A percentile compares a stretch with the other conserved stretches of the same genome.
These are phyloP conservation scores for Heterochromis multidens DNA, from an alignment of 2,113 vertebrate genomes.

Conservation along the genomic window DNA sequence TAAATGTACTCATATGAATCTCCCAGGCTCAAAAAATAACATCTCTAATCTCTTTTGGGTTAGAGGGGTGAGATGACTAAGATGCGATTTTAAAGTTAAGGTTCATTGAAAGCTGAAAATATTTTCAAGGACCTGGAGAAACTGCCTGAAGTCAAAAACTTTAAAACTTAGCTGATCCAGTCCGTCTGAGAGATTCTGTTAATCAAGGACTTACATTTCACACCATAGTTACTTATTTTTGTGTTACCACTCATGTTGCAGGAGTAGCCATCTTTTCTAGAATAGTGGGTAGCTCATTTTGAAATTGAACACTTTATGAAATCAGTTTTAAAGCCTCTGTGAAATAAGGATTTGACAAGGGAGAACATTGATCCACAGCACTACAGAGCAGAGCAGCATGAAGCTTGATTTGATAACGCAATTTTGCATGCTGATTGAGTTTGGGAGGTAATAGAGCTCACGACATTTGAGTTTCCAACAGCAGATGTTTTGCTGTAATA, in stretches of 20 bases:
- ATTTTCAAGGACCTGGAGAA: neutral
- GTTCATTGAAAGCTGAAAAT: neutral
- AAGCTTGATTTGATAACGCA: slow-evolving; percentile 63
- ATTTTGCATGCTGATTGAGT: slow-evolving; percentile 67
- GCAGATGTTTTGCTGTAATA: slow-evolving; percentile 67
- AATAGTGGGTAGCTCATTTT: slow-evolving; percentile 39
- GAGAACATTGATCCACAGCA: slow-evolving; percentile 30
- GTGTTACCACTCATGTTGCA: neutral
- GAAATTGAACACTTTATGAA: slow-evolving; percentile 51
- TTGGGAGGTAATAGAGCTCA: slow-evolving; percentile 57
- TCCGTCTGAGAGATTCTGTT: neutral
- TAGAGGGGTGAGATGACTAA: neutral
- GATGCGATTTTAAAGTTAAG: neutral
- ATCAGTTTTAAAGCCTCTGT: slow-evolving; percentile 46
- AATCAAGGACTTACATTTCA: slow-evolving; percentile 5
- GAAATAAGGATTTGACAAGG: slow-evolving; percentile 50
- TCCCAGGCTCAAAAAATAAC: neutral
- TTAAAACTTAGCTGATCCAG: neutral
- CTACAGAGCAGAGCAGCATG: slow-evolving; percentile 22
- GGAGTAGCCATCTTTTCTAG: neutral
- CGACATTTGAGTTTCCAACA: slow-evolving; percentile 54
- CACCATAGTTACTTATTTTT: neutral
- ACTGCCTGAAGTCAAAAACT: neutral
- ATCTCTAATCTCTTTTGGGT: slow-evolving; percentile 15
- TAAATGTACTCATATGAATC: slow-evolving; percentile 27